Evolutionary conservation across 1,140 invertebrate species (phyloP).

Genomic region (Platyscapa corneri): DNA sequence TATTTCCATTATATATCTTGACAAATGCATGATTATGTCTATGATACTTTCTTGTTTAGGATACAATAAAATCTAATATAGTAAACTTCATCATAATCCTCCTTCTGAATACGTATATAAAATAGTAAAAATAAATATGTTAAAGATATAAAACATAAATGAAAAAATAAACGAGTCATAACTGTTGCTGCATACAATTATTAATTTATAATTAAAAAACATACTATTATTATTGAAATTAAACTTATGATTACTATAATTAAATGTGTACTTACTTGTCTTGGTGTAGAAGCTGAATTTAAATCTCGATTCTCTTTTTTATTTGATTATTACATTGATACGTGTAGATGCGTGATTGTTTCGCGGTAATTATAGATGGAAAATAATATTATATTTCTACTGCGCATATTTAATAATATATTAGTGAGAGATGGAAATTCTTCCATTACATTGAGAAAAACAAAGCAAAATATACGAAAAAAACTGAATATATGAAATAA

Average conservation of each 20-base stretch:
- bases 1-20: not conserved
- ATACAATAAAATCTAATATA: not conserved
- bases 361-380: constrained; percentile 7
- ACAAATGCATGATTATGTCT: constrained; percentile 2
- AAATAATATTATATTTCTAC: constrained; percentile 50
- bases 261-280: constrained; percentile 19
- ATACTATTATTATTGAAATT: not conserved
- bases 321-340: constrained; percentile 23
- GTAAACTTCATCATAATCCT: not conserved
- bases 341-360: constrained; percentile 16
- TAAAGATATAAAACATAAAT: not conserved
- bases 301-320: constrained; percentile 10
- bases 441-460: constrained; percentile 76
- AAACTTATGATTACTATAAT: constrained; percentile 7
- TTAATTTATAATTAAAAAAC: constrained; percentile 8
- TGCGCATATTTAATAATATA: constrained; percentile 56
- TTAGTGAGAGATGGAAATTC: constrained; percentile 78
- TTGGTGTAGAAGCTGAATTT: constrained; percentile 30
- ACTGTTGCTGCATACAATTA: not conserved
- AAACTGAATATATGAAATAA: constrained; percentile 44
- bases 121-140: not conserved
- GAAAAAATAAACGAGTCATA: constrained; percentile 7
- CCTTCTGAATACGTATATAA: not conserved
- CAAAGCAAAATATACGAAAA: constrained; percentile 54
- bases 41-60: not conserved